These are phyloP conservation scores for Coenobita brevimanus DNA, from an alignment of 1,140 invertebrate species.

Conservation along the genomic window DNA sequence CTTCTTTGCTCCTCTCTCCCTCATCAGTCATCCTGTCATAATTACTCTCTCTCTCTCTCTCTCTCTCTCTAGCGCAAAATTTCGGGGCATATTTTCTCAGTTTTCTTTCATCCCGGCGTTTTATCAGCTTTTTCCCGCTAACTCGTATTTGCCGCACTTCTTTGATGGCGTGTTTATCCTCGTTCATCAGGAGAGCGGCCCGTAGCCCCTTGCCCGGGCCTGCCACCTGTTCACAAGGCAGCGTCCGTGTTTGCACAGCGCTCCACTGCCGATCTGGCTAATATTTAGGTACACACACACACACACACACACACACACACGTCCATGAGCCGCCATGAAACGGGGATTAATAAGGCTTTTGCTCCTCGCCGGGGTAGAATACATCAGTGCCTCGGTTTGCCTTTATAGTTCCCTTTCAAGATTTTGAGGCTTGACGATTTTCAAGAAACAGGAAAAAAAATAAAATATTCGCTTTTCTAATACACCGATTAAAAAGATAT, in stretches of 20 bases:
- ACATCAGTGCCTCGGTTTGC: too few species aligned
- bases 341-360: too few species aligned
- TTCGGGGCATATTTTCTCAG: not conserved
- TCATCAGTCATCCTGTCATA: not conserved
- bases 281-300: constrained; percentile 39
- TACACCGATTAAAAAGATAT: too few species aligned
- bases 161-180: constrained; percentile 39
- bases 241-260: constrained; percentile 8
- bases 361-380: too few species aligned
- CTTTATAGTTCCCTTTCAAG: too few species aligned
- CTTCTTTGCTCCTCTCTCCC: not conserved
- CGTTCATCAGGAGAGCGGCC: constrained; percentile 8
- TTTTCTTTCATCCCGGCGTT: constrained; percentile 30
- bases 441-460: too few species aligned
- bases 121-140: constrained; percentile 14
- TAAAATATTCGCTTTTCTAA: too few species aligned
- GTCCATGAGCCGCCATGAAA: too few species aligned
- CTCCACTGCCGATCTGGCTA: constrained; percentile 20
- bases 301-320: not conserved
- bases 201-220: not conserved
- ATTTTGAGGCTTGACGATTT: too few species aligned
- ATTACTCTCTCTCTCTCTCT: not conserved
- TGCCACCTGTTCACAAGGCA: constrained; percentile 22
- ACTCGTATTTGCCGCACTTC: constrained; percentile 29
- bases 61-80: not conserved